A percentile compares a stretch with the other conserved stretches of the same genome.
These are phyloP conservation scores for Pseudopodoces humilis DNA, from an alignment of 2,113 vertebrate species.

Conservation along the genomic window DNA sequence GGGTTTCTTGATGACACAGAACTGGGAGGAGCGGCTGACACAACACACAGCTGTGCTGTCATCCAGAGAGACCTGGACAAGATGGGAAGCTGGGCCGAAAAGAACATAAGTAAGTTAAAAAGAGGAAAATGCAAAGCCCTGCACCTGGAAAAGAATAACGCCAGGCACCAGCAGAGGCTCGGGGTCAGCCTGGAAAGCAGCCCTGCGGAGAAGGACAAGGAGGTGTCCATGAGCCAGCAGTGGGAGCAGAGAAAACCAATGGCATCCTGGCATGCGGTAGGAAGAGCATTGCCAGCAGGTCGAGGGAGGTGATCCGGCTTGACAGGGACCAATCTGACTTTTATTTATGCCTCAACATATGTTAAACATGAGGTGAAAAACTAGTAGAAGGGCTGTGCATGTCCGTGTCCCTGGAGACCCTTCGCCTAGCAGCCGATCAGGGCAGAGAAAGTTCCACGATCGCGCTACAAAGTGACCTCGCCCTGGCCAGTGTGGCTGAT, in stretches of 20 bases:
- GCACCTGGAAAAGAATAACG: not conserved
- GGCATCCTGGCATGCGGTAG: not conserved
- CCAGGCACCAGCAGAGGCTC: not conserved
- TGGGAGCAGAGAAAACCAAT: no score
- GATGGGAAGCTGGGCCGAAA: not conserved
- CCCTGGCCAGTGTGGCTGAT: no score
- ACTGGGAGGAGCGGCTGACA: not conserved
- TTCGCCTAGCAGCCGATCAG: not conserved
- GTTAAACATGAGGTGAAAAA: not conserved
- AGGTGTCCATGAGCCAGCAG: not conserved
- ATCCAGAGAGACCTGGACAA: not conserved
- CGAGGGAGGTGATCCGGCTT: not conserved
- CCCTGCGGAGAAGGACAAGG: not conserved
- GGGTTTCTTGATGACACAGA: not conserved
- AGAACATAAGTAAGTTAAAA: not conserved
- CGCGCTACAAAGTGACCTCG: rapidly evolving
- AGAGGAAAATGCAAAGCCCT: not conserved
- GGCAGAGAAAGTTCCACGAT: not conserved
- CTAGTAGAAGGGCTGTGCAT: not conserved
- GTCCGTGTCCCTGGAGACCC: no score
- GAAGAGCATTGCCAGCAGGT: not conserved
- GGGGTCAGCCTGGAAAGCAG: rapidly evolving
- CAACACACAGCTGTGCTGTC: not conserved
- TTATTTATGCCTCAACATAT: not conserved
- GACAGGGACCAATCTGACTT: not conserved